Evolutionary conservation across 2,797 vertebrate genomes (phyloP), one percentile per base, ranked within the genome.

Genomic region (Novumbra hubbsi): DNA sequence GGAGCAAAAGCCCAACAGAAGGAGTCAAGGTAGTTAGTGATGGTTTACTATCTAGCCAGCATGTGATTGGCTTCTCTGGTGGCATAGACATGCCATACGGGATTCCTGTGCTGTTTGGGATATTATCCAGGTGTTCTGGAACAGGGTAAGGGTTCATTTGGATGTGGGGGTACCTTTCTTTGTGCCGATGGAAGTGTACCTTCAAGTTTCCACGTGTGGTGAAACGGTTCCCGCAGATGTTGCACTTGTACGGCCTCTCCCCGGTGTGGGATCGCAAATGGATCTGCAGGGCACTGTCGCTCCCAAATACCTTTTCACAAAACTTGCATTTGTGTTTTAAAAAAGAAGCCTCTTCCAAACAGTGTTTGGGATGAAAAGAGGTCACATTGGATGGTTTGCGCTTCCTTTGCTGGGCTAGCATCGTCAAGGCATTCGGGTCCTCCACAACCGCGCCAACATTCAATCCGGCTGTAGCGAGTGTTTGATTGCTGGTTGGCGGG

Each of bases 291-390:
- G 94, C 94, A 89, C 95, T 95, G 92, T 95, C 92, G 72, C 94
- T 96, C 83, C 94, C 94, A 32, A 96, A 96, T 80, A 94, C 94
- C 91, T 96, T 96, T 21, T 92, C 89, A 57, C 95, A 96, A 91
- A 96, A 96, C 88, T 94, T 93, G 89, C 95, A 95, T 84, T 94
- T 95, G 91, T 94, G 94, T 91, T 95, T 96, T 84, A 94, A 95
- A 87, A 95, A 94, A 0, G 93, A 94, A 0, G 93, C 87, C 78
- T 95, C 94, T 1, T 94, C 92, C 0, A 93, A 92, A 81, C 87
- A 76, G 80, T 86, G 90, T 76, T 93, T 95, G 0, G 90, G 84
- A 83, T 95, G 93, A 52, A 94, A 94, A 84, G 90, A 80, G 41
- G 92, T 82, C 83, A 91, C 85, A 62, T 90, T 93, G 82, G 93